Evolutionary conservation across 2,797 vertebrate species (phyloP).

Genomic region (Intellagama lesueurii): DNA sequence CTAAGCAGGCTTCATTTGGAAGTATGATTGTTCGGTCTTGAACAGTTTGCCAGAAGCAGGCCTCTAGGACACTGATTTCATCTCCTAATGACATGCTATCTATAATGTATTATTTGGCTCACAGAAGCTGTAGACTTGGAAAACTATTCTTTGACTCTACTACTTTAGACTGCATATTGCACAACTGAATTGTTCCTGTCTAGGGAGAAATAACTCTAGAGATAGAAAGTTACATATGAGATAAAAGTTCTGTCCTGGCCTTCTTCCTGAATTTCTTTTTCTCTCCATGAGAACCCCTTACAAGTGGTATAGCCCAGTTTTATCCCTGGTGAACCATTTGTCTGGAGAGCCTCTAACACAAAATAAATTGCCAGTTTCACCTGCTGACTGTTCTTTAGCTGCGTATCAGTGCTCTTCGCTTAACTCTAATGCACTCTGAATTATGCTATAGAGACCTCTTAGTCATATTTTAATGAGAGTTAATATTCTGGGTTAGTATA

Average conservation of each 20-base stretch:
- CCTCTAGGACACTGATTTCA: no score
- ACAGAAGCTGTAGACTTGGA: neutral
- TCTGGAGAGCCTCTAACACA: neutral
- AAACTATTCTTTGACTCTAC: neutral
- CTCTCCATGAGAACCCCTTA: neutral
- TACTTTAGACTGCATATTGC: neutral
- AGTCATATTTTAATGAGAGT: slow-evolving; percentile 16
- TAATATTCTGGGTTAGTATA: slow-evolving; percentile 3
- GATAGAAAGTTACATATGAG: neutral
- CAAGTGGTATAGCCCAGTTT: neutral
- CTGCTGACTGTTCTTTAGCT: neutral
- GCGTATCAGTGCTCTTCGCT: neutral
- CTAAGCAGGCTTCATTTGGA: no score
- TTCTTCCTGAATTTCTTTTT: neutral
- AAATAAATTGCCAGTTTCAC: neutral
- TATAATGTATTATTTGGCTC: no score
- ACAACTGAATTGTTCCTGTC: neutral
- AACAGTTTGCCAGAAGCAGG: no score
- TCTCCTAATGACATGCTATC: no score
- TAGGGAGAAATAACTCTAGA: neutral
- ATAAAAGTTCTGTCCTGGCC: neutral
- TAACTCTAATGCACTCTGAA: slow-evolving; percentile 2
- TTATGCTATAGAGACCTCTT: neutral
- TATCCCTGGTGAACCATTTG: neutral
- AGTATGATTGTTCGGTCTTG: no score